phyloP scores from a whole-genome alignment of 1,140 invertebrate genomes.

The Drosophila sp. region DNA sequence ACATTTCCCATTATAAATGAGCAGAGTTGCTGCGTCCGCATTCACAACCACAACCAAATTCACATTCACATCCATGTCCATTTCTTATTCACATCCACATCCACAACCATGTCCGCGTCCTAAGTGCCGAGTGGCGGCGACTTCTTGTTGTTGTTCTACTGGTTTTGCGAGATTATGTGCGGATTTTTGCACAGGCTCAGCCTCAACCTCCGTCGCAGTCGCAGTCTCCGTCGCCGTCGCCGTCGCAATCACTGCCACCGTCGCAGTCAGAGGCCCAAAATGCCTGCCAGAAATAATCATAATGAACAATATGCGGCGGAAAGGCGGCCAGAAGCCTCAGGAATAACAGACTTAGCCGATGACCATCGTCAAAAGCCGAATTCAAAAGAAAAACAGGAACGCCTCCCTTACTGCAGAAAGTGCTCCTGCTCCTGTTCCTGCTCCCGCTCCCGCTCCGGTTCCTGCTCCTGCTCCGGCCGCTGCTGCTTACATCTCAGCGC shows the following conservation, averaged over 20 bases:
- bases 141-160: slow-evolving; percentile 78
- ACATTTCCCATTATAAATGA: slow-evolving; percentile 62
- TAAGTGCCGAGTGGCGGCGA: slow-evolving; percentile 58
- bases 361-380: slow-evolving; percentile 58
- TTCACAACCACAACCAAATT: slow-evolving; percentile 10
- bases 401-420: slow-evolving; percentile 49
- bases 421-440: slow-evolving; percentile 22
- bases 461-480: slow-evolving; percentile 25
- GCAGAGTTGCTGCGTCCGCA: slow-evolving; percentile 26
- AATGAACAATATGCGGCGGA: slow-evolving; percentile 70
- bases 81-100: neutral
- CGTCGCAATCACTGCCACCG: neutral
- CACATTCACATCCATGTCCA: neutral
- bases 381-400: slow-evolving; percentile 75
- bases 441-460: neutral
- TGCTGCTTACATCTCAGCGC: slow-evolving; percentile 4
- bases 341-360: slow-evolving; percentile 28
- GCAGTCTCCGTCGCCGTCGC: neutral
- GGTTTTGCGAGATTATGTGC: slow-evolving; percentile 81
- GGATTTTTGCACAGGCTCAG: slow-evolving; percentile 75
- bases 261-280: slow-evolving; percentile 25
- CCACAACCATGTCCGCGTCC: slow-evolving; percentile 8
- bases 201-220: neutral
- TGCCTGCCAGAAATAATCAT: slow-evolving; percentile 76
- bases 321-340: slow-evolving; percentile 11